Evolutionary conservation across 2,888 invertebrate species (phyloP).

Genomic region (Ellobium chinense): DNA sequence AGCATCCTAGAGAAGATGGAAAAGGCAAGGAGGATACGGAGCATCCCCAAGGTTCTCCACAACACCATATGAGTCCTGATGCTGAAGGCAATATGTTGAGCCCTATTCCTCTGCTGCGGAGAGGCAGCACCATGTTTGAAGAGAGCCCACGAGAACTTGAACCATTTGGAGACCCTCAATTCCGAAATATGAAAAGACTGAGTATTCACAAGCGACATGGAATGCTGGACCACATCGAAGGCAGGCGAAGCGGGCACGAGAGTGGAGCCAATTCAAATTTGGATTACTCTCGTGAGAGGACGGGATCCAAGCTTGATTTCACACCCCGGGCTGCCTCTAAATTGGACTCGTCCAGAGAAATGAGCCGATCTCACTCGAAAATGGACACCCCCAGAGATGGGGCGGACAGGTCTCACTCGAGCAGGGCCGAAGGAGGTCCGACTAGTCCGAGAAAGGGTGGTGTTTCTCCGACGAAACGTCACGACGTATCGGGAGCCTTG

Average conservation of each 20-base stretch:
- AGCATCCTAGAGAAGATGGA: background rate
- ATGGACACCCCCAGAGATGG: background rate
- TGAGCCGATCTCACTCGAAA: background rate
- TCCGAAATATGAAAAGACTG: background rate
- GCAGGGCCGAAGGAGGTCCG: background rate
- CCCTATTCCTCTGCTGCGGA: background rate
- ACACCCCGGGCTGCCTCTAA: background rate
- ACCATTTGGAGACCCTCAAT: conserved; percentile 13
- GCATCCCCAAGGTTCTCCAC: background rate
- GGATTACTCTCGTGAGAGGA: background rate
- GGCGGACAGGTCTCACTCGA: background rate
- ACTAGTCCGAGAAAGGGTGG: background rate
- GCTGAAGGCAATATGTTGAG: background rate
- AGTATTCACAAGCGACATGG: background rate
- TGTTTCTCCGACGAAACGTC: background rate
- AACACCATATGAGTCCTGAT: background rate
- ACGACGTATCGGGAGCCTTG: background rate
- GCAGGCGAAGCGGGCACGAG: background rate
- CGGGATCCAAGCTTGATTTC: background rate
- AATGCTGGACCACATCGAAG: background rate
- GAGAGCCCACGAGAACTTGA: conserved; percentile 19
- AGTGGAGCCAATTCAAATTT: background rate
- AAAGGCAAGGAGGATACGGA: background rate
- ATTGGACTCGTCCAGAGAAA: background rate
- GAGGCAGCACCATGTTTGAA: conserved; percentile 18